Percentiles rank a stretch among this genome's conserved stretches.
These are phyloP conservation scores for Ophiodon elongatus DNA, from an alignment of 2,113 vertebrate genomes.

Conservation along the genomic window DNA sequence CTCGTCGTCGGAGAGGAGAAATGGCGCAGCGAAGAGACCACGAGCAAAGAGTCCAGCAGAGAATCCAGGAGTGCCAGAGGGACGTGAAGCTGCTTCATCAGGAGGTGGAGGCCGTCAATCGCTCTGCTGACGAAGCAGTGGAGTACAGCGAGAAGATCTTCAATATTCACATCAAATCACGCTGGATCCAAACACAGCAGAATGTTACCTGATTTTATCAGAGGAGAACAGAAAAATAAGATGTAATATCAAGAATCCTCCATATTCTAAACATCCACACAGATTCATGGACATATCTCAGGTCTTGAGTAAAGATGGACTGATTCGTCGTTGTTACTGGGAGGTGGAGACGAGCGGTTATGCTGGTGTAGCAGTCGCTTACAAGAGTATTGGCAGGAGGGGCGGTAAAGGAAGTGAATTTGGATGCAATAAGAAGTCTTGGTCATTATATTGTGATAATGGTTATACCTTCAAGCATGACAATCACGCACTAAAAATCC, in stretches of 20 bases:
- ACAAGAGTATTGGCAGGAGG: slow-evolving; percentile 13
- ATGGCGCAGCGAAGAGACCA: neutral
- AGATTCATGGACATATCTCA: neutral
- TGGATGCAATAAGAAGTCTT: slow-evolving; percentile 27
- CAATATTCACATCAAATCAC: neutral
- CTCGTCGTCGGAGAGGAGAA: neutral
- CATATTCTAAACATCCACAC: neutral
- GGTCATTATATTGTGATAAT: neutral
- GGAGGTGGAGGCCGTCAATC: slow-evolving; percentile 4
- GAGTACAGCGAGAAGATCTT: too few relatives aligned
- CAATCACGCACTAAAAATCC: accelerated
- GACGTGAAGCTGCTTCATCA: neutral
- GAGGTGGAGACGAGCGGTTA: slow-evolving; percentile 8
- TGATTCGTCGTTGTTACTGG: slow-evolving; percentile 42
- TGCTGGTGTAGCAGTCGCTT: neutral
- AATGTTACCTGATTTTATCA: neutral
- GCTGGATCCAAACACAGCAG: slow-evolving; percentile 8
- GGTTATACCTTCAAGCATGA: neutral
- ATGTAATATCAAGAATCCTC: accelerated
- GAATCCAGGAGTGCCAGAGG: neutral
- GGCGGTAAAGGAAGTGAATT: neutral
- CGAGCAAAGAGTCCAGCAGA: neutral
- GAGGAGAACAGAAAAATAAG: slow-evolving; percentile 25
- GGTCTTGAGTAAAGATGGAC: slow-evolving; percentile 11
- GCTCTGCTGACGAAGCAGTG: slow-evolving; percentile 26